Percentiles rank a stretch among this genome's conserved stretches.
Conservation (phyloP, 2,888 invertebrate genomes). For the Drosophila rubida region DNA sequence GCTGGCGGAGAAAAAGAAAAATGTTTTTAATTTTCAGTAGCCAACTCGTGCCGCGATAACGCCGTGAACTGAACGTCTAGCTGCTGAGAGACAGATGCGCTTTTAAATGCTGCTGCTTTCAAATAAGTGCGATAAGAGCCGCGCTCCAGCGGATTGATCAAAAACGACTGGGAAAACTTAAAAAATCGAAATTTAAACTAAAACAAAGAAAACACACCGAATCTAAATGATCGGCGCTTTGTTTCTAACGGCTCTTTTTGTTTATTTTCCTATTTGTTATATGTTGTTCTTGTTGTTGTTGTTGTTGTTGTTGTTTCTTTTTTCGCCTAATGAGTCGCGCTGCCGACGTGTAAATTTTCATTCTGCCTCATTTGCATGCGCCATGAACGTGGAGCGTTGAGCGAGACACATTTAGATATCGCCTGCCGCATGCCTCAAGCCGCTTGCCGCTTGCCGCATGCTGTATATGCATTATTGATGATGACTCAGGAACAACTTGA, state of each 20-base stretch:
- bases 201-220: slow-evolving; percentile 17
- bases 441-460: slow-evolving; percentile 8
- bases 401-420: slow-evolving; percentile 51
- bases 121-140: slow-evolving; percentile 50
- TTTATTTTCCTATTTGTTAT: slow-evolving; percentile 3
- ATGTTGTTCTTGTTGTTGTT: slow-evolving; percentile 10
- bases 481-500: slow-evolving; percentile 37
- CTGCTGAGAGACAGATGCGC: slow-evolving; percentile 52
- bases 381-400: no score
- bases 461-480: slow-evolving; percentile 43
- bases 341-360: slow-evolving; percentile 54
- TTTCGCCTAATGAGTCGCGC: slow-evolving; percentile 42
- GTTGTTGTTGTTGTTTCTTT: not conserved
- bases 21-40: slow-evolving; percentile 64
- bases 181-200: slow-evolving; percentile 24
- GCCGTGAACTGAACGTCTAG: not conserved
- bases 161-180: slow-evolving; percentile 22
- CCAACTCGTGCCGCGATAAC: slow-evolving; percentile 51
- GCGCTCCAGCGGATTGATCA: slow-evolving; percentile 40
- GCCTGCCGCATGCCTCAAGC: slow-evolving; percentile 6
- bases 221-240: slow-evolving; percentile 42
- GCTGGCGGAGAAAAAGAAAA: slow-evolving; percentile 13
- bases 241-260: slow-evolving; percentile 56
- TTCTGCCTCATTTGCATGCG: slow-evolving; percentile 48
- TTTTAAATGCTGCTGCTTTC: slow-evolving; percentile 64